These are phyloP conservation scores for Ceratotherium simum DNA, from an alignment of 2,113 vertebrate genomes.

Conservation along the genomic window DNA sequence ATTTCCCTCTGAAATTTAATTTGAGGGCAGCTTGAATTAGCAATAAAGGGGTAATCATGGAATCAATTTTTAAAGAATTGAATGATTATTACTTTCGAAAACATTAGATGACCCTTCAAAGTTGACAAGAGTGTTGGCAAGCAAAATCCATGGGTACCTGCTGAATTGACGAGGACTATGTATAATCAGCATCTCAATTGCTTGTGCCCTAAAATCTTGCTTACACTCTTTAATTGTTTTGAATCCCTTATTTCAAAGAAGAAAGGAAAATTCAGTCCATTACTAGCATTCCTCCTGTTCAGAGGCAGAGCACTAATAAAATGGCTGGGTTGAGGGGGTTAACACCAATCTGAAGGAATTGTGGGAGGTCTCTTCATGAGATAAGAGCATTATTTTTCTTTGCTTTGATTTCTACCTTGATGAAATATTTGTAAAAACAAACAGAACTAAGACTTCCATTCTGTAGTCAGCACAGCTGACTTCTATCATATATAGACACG, in stretches of 20 bases:
- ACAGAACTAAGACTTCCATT: background rate
- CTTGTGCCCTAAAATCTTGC: background rate
- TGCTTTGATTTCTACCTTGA: constrained; percentile 24
- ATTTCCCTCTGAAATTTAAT: background rate
- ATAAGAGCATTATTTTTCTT: background rate
- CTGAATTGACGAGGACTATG: background rate
- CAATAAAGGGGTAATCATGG: background rate
- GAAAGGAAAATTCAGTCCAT: background rate
- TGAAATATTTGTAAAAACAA: constrained; percentile 6
- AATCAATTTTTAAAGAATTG: background rate
- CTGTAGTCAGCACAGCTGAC: background rate
- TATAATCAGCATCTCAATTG: background rate
- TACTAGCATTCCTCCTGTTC: background rate
- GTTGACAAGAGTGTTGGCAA: background rate
- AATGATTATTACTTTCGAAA: constrained; percentile 8
- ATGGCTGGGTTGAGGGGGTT: background rate
- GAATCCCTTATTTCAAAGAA: constrained; percentile 19
- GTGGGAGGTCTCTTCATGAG: background rate
- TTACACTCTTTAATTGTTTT: background rate
- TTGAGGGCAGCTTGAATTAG: background rate
- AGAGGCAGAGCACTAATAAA: background rate
- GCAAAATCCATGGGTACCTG: background rate
- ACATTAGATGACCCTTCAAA: background rate
- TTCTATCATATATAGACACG: background rate
- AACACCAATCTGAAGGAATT: background rate